phyloP scores from a whole-genome alignment of 2,113 vertebrate species.

The Gila orcuttii region DNA sequence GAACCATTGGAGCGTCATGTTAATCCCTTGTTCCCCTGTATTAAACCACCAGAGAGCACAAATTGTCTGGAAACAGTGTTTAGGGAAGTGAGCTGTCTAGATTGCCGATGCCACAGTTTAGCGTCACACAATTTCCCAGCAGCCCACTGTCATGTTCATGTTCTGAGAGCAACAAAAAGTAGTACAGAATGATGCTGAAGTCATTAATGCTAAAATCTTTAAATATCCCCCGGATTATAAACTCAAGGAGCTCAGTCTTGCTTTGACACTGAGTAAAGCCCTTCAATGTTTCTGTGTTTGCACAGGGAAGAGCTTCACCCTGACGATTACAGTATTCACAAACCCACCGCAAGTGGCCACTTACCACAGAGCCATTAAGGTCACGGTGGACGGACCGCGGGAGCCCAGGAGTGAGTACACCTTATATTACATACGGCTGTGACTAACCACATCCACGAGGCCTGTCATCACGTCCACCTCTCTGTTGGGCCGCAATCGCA shows the following conservation, averaged over 20 bases:
- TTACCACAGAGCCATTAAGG: conserved; percentile 99
- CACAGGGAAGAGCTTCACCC: conserved; percentile 98
- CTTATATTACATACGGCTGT: conserved; percentile 35
- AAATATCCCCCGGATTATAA: not conserved
- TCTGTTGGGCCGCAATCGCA: not conserved
- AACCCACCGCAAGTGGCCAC: conserved; percentile 99
- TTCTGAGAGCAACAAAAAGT: not conserved
- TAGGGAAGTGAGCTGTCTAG: conserved; percentile 43
- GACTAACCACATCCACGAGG: conserved; percentile 59
- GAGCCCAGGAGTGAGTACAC: conserved; percentile 96
- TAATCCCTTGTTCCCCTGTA: conserved; percentile 44
- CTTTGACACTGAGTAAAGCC: conserved; percentile 57
- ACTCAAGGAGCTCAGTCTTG: not conserved
- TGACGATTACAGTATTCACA: conserved; percentile 99
- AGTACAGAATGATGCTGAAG: not conserved
- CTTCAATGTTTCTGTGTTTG: conserved; percentile 64
- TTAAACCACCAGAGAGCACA: conserved; percentile 50
- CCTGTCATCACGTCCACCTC: conserved; percentile 35
- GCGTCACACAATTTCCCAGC: conserved; percentile 37
- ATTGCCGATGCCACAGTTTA: conserved; percentile 29
- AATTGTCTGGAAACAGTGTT: conserved; percentile 50
- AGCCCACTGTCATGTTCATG: not conserved
- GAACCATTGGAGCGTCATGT: conserved; percentile 39
- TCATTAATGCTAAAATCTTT: not conserved
- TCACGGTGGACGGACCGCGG: conserved; percentile 97